A percentile compares a stretch with the other conserved stretches of the same genome.
Evolutionary conservation across 2,113 vertebrate genomes (phyloP).

Genomic region (Sinocyclocheilus anshuiensis): DNA sequence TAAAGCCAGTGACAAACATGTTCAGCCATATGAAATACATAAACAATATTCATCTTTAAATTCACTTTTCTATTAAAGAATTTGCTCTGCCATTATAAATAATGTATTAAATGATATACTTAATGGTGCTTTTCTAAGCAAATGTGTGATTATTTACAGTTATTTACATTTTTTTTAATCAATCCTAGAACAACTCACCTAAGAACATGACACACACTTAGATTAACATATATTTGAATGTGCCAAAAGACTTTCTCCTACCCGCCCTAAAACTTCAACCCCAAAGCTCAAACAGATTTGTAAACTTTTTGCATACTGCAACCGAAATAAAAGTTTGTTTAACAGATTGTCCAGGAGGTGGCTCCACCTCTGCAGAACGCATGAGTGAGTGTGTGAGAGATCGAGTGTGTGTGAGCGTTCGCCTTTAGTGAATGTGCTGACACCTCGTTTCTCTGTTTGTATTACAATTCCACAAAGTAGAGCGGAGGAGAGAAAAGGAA

Average conservation of each 20-base stretch:
- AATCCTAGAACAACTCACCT: background rate
- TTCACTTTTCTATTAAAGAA: background rate
- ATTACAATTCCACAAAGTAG: constrained; percentile 71
- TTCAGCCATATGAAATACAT: background rate
- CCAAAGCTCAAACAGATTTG: background rate
- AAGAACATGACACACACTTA: background rate
- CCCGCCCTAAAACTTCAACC: background rate
- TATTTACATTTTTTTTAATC: background rate
- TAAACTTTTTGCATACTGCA: constrained; percentile 18
- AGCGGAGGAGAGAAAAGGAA: constrained; percentile 5
- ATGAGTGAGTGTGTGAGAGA: background rate
- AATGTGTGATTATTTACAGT: background rate
- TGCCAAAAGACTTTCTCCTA: background rate
- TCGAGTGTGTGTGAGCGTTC: background rate
- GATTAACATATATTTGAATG: background rate
- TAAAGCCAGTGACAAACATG: background rate
- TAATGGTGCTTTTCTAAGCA: background rate
- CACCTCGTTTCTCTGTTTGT: constrained; percentile 68
- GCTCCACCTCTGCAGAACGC: constrained; percentile 47
- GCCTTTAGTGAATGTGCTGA: constrained; percentile 74
- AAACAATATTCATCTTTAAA: background rate
- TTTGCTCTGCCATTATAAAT: background rate
- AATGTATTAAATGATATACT: background rate
- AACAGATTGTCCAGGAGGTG: constrained; percentile 65
- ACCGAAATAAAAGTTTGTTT: background rate